Evolutionary conservation across 2,797 vertebrate genomes (phyloP).

Genomic region (Semotilus atromaculatus): DNA sequence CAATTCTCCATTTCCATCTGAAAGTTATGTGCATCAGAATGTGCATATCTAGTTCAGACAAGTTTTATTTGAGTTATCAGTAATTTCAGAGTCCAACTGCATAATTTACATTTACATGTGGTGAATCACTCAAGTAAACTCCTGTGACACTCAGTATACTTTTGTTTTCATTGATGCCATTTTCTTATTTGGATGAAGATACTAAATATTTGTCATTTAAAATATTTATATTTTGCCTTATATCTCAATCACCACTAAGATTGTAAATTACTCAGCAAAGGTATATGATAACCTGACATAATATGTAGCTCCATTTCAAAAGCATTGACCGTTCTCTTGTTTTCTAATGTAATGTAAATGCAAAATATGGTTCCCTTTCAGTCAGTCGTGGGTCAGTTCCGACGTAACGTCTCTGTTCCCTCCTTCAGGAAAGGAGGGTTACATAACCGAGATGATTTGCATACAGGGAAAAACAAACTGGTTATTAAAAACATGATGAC

Average conservation of each 20-base stretch:
- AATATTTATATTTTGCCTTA: neutral
- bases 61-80: neutral
- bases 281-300: neutral
- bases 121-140: neutral
- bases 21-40: neutral
- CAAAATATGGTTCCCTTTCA: neutral
- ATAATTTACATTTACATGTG: neutral
- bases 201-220: neutral
- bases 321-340: neutral
- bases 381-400: too few relatives aligned
- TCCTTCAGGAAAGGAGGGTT: too few relatives aligned
- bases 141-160: neutral
- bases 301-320: neutral
- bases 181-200: neutral
- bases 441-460: neutral
- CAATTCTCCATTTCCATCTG: neutral
- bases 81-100: neutral
- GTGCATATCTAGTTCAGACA: neutral
- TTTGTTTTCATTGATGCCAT: neutral
- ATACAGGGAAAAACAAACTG: neutral
- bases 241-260: neutral
- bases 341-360: neutral
- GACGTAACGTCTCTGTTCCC: too few relatives aligned
- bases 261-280: neutral
- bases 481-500: neutral